Percentiles rank a stretch among this genome's conserved stretches.
Conservation (phyloP, 2,113 vertebrate species). For the Anser cygnoides region DNA sequence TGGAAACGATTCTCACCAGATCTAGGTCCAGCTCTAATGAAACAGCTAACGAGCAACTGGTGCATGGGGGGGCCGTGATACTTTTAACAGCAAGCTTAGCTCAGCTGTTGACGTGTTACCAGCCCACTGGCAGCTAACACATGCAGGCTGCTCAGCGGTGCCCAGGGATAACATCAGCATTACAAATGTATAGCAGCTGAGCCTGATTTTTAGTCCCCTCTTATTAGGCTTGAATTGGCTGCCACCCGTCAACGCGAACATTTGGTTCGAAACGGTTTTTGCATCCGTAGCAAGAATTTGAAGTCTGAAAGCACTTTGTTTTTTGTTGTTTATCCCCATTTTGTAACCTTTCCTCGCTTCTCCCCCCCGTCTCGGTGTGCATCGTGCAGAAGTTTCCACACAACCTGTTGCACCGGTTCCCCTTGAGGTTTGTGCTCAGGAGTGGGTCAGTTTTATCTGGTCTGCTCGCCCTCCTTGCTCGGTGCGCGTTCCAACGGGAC, state of each 20-base stretch:
- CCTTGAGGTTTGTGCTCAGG: background rate
- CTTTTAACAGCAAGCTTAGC: background rate
- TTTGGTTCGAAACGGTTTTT: background rate
- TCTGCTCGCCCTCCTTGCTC: background rate
- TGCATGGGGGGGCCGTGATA: background rate
- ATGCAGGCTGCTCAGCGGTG: background rate
- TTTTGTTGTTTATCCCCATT: background rate
- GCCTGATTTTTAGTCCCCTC: background rate
- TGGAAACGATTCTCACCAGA: background rate
- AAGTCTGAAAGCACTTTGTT: background rate
- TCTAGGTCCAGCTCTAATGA: background rate
- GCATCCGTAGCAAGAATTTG: slow-evolving; percentile 17
- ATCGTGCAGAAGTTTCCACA: slow-evolving; percentile 16
- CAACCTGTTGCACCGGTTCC: slow-evolving; percentile 70
- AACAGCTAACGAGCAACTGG: background rate
- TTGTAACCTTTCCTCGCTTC: background rate
- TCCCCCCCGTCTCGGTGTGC: background rate
- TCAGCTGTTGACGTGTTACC: background rate
- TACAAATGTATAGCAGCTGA: background rate
- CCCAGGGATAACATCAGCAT: background rate
- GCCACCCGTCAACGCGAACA: background rate
- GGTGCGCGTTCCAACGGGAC: background rate
- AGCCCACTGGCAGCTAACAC: background rate
- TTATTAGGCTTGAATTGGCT: background rate
- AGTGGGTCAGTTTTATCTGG: slow-evolving; percentile 57